A percentile compares a stretch with the other conserved stretches of the same genome.
phyloP scores from a whole-genome alignment of 2,888 invertebrate species.

The Drosophila macrospina region DNA sequence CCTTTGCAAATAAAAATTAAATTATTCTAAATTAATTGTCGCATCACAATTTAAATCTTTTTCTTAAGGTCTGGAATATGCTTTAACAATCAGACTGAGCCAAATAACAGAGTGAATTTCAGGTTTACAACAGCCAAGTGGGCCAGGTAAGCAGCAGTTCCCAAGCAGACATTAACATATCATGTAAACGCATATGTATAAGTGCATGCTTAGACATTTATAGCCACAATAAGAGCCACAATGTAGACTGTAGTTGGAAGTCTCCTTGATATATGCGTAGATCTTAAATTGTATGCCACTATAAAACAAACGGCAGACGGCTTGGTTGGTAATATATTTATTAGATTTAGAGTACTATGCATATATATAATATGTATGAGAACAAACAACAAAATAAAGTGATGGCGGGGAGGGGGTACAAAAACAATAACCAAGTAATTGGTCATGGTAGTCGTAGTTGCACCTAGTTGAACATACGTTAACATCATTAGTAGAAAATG shows the following conservation, averaged over 20 bases:
- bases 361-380: slow-evolving; percentile 3
- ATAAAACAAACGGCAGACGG: slow-evolving; percentile 38
- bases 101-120: background rate
- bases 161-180: background rate
- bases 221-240: slow-evolving; percentile 26
- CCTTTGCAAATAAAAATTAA: background rate
- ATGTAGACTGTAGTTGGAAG: slow-evolving; percentile 15
- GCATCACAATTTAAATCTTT: too few relatives aligned
- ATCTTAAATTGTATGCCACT: slow-evolving; percentile 35
- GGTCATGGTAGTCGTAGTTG: background rate
- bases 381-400: slow-evolving; percentile 7
- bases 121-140: background rate
- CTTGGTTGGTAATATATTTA: slow-evolving; percentile 55
- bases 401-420: too few relatives aligned
- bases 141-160: background rate
- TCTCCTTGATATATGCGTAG: slow-evolving; percentile 39
- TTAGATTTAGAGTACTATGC: slow-evolving; percentile 55
- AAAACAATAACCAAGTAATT: slow-evolving; percentile 5
- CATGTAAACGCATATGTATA: slow-evolving; percentile 9
- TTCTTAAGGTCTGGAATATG: background rate
- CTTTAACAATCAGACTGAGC: background rate
- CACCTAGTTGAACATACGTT: slow-evolving; percentile 18
- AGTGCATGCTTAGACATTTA: slow-evolving; percentile 35
- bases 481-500: slow-evolving; percentile 53
- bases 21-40: background rate